A percentile compares a stretch with the other conserved stretches of the same genome.
Evolutionary conservation across 1,140 invertebrate genomes (phyloP).

Genomic region (Aricia agestis): DNA sequence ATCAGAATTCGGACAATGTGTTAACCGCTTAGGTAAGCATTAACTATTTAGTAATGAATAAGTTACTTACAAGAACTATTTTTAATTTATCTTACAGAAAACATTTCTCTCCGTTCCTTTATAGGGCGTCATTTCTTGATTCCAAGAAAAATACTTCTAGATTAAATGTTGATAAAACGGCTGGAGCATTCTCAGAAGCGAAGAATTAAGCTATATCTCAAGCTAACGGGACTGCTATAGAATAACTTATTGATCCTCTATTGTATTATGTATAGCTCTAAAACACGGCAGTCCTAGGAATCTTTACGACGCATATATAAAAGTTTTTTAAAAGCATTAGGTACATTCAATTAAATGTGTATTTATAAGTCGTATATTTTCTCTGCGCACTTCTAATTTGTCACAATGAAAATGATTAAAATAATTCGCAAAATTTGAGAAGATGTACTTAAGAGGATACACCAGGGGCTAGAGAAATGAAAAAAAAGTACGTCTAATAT

Average conservation of each 20-base stretch:
- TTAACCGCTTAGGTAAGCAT: no score
- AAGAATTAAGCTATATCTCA: constrained; percentile 14
- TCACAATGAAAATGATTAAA: not conserved
- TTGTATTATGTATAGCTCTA: constrained; percentile 1
- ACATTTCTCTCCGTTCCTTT: not conserved
- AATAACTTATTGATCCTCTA: constrained; percentile 4
- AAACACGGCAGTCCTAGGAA: not conserved
- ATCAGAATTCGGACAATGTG: no score
- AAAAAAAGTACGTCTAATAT: no score
- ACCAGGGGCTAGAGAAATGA: no score
- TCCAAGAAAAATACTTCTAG: not conserved
- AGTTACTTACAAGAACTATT: no score
- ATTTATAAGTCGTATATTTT: not conserved
- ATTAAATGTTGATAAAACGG: constrained; percentile 1
- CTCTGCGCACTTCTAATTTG: not conserved
- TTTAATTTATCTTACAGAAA: no score
- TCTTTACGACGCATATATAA: not conserved
- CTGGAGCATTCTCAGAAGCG: not conserved
- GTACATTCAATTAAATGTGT: not conserved
- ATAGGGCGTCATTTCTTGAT: not conserved
- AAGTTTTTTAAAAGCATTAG: not conserved
- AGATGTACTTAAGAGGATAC: no score
- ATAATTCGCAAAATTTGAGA: no score
- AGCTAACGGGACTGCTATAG: not conserved
- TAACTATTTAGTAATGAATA: no score